Evolutionary conservation across 2,888 invertebrate species (phyloP).

Genomic region (Eumerus sabulonum): DNA sequence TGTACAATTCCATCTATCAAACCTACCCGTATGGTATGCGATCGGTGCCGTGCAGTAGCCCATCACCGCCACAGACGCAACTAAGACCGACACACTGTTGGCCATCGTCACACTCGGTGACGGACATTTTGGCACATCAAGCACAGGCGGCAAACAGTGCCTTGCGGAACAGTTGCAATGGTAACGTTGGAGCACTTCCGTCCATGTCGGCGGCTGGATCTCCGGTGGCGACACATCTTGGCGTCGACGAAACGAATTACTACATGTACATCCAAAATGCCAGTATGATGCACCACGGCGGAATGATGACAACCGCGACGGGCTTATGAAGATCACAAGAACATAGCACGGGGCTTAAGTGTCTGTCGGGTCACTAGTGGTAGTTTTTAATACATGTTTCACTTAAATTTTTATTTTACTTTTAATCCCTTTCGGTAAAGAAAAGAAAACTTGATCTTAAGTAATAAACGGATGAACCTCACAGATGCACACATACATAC

Average conservation of each 20-base stretch:
- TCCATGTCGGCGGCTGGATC: slow-evolving; percentile 72
- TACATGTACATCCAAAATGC: slow-evolving; percentile 79
- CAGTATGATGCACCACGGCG: slow-evolving; percentile 77
- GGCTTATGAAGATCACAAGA: slow-evolving; percentile 74
- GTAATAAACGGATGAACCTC: too few species aligned
- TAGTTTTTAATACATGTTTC: too few species aligned
- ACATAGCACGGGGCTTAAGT: neutral
- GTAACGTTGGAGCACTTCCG: slow-evolving; percentile 71
- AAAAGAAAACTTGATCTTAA: too few species aligned
- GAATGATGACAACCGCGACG: slow-evolving; percentile 78
- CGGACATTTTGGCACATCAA: slow-evolving; percentile 81
- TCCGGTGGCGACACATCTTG: slow-evolving; percentile 73
- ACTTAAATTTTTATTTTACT: slow-evolving; percentile 24
- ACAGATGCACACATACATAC: too few species aligned
- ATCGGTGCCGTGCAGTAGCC: slow-evolving; percentile 76
- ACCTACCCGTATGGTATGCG: slow-evolving; percentile 80
- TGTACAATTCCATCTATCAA: slow-evolving; percentile 82
- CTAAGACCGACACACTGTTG: slow-evolving; percentile 76
- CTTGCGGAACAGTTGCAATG: slow-evolving; percentile 76
- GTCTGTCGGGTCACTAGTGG: slow-evolving; percentile 17
- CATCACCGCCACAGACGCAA: slow-evolving; percentile 78
- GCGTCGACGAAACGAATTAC: slow-evolving; percentile 75
- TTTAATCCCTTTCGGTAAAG: too few species aligned
- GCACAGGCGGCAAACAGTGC: slow-evolving; percentile 76
- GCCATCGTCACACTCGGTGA: slow-evolving; percentile 81